Evolutionary conservation across 2,888 invertebrate genomes (phyloP).

Genomic region (Pachycephus smyrnensis): DNA sequence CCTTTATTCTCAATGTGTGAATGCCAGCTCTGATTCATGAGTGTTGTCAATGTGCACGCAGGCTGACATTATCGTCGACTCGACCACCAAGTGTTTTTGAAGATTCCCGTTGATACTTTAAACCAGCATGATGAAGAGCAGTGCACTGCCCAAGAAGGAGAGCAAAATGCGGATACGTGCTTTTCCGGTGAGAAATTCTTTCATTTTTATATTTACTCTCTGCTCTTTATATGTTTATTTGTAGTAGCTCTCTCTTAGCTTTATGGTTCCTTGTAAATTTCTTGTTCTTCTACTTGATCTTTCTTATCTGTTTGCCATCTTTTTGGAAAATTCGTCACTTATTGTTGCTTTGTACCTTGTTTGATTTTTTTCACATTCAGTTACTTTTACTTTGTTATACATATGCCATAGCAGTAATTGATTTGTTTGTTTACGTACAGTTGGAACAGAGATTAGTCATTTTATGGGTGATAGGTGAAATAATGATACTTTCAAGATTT

Average conservation of each 20-base stretch:
- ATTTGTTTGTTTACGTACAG: too few relatives aligned
- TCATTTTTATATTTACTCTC: too few relatives aligned
- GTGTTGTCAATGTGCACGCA: constrained; percentile 49
- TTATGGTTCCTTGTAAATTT: too few relatives aligned
- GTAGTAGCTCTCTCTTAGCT: too few relatives aligned
- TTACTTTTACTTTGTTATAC: constrained; percentile 17
- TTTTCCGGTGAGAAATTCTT: constrained; percentile 87
- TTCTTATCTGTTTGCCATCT: constrained; percentile 11
- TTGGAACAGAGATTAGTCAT: too few relatives aligned
- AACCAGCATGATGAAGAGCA: constrained; percentile 75
- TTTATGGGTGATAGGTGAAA: too few relatives aligned
- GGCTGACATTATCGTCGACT: constrained; percentile 31
- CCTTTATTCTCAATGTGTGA: constrained; percentile 30
- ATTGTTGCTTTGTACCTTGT: constrained; percentile 13
- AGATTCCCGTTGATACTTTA: constrained; percentile 27
- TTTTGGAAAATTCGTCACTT: constrained; percentile 15
- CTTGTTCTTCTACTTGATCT: too few relatives aligned
- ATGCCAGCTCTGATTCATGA: constrained; percentile 32
- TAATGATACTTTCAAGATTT: too few relatives aligned
- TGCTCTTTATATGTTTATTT: too few relatives aligned
- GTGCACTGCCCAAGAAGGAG: constrained; percentile 88
- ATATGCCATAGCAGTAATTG: too few relatives aligned
- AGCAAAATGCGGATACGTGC: constrained; percentile 98
- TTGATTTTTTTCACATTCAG: background rate
- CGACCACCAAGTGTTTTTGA: constrained; percentile 27